phyloP scores from a whole-genome alignment of 2,113 vertebrate species.

The Monarcha castaneiventris region DNA sequence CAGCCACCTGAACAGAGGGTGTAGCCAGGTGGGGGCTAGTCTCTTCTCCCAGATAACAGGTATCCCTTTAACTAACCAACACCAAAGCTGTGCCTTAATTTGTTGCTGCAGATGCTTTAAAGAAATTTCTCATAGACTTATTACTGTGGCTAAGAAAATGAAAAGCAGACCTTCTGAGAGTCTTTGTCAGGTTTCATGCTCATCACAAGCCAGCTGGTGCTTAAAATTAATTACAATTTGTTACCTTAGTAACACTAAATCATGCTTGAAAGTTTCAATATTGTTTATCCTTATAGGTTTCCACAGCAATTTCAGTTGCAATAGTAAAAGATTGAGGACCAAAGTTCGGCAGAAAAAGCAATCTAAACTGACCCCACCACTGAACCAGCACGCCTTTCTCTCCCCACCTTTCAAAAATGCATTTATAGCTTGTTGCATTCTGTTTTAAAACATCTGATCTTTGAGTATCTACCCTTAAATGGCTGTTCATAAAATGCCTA shows the following conservation, averaged over 20 bases:
- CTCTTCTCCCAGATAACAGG: not conserved
- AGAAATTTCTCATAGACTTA: not conserved
- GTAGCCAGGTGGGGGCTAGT: not conserved
- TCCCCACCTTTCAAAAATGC: not conserved
- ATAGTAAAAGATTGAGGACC: not conserved
- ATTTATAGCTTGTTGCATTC: not conserved
- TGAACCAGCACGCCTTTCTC: not conserved
- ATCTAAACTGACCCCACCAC: not conserved
- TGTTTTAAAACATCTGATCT: slow-evolving; percentile 33
- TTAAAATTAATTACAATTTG: slow-evolving; percentile 70
- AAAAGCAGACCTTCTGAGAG: slow-evolving; percentile 14
- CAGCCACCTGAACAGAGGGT: not conserved
- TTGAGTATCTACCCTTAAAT: slow-evolving; percentile 28
- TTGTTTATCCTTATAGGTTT: slow-evolving; percentile 41
- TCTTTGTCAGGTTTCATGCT: slow-evolving; percentile 51
- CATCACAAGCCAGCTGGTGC: slow-evolving; percentile 59
- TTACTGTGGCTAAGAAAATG: not conserved
- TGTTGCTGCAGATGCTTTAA: not conserved
- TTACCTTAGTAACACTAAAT: slow-evolving; percentile 66
- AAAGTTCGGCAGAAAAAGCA: not conserved
- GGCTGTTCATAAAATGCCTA: slow-evolving; percentile 46
- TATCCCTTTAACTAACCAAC: not conserved
- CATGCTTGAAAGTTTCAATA: slow-evolving; percentile 46
- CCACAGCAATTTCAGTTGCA: slow-evolving; percentile 21
- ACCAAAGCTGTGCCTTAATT: not conserved